phyloP scores from a whole-genome alignment of 1,140 invertebrate genomes.

The Ostrea denselamellosa region DNA sequence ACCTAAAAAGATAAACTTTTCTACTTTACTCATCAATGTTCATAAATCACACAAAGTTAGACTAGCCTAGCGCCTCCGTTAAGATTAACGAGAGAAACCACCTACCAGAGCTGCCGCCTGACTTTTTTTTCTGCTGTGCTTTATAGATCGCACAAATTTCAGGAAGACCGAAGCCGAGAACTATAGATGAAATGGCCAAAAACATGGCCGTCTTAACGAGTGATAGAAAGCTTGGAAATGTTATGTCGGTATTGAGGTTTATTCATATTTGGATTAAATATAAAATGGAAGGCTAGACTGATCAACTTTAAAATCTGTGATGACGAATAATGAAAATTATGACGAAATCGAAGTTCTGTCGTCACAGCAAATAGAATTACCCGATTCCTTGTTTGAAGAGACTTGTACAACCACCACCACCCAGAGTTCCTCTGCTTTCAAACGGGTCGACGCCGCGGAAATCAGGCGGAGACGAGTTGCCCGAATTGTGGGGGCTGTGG shows the following conservation, averaged over 20 bases:
- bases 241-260: background rate
- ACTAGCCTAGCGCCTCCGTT: constrained; percentile 10
- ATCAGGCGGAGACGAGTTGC: background rate
- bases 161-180: background rate
- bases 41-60: constrained; percentile 30
- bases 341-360: constrained; percentile 20
- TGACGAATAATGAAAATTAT: constrained; percentile 18
- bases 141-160: constrained; percentile 10
- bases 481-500: background rate
- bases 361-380: background rate
- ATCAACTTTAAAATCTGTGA: background rate
- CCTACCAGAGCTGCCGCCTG: background rate
- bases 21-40: constrained; percentile 37
- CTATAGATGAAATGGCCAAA: background rate
- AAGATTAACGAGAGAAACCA: constrained; percentile 8
- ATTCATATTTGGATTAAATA: background rate
- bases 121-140: background rate
- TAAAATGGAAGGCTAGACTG: background rate
- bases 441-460: background rate
- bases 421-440: background rate
- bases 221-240: background rate
- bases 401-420: background rate
- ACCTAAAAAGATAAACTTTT: constrained; percentile 30
- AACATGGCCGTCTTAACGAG: background rate
- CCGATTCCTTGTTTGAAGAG: background rate